Conservation (phyloP, 2,888 invertebrate genomes). For the Himalopsyche kuldschensis region DNA sequence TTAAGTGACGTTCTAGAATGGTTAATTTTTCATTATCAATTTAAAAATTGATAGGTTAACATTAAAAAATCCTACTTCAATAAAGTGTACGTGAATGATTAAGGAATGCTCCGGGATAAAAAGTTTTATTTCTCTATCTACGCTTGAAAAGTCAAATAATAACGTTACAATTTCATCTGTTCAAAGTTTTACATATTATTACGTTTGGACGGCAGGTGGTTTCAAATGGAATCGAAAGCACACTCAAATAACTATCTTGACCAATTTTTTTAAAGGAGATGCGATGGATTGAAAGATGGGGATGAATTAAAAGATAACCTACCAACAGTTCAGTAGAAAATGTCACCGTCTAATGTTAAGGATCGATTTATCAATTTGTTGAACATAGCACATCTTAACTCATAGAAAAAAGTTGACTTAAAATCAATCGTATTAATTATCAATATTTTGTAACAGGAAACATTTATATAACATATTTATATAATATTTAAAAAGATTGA, state of each 20-base stretch:
- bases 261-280: not conserved
- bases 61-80: not conserved
- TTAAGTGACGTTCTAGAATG: not conserved
- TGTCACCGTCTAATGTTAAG: not conserved
- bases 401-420: slow-evolving; percentile 25
- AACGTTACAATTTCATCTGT: not conserved
- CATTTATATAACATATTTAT: slow-evolving; percentile 65
- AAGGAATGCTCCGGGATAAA: not conserved
- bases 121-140: not conserved
- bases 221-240: slow-evolving; percentile 13
- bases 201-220: slow-evolving; percentile 38
- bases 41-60: not conserved
- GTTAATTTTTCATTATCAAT: not conserved
- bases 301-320: not conserved
- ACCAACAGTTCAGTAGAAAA: not conserved
- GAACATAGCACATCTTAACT: slow-evolving; percentile 21
- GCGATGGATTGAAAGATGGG: not conserved
- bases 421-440: slow-evolving; percentile 37
- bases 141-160: not conserved
- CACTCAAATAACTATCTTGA: slow-evolving; percentile 2
- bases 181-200: slow-evolving; percentile 6
- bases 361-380: not conserved
- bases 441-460: slow-evolving; percentile 59
- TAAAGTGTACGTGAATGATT: not conserved
- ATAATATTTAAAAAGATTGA: slow-evolving; percentile 64